A percentile compares a stretch with the other conserved stretches of the same genome.
phyloP scores from a whole-genome alignment of 2,113 vertebrate genomes.

The Sclerurus mexicanus region DNA sequence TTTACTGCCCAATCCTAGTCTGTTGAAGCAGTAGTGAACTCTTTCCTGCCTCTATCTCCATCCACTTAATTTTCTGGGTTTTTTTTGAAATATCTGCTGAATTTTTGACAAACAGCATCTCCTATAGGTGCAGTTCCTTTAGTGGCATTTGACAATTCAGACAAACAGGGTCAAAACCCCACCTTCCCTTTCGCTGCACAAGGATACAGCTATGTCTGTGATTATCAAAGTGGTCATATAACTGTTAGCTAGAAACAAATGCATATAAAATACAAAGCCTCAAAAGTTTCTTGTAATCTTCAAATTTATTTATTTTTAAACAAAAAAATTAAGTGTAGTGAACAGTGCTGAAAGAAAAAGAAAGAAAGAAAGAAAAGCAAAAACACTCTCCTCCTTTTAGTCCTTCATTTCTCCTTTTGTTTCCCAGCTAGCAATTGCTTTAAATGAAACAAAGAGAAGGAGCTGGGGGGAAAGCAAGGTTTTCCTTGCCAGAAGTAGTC shows the following conservation, averaged over 20 bases:
- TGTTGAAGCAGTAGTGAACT: neutral
- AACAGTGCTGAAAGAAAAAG: neutral
- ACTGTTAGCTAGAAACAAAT: neutral
- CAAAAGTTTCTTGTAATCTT: neutral
- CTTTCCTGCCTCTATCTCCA: neutral
- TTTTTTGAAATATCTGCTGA: neutral
- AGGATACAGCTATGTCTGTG: neutral
- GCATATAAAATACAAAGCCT: neutral
- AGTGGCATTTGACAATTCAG: neutral
- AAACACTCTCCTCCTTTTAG: neutral
- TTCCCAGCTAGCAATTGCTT: neutral
- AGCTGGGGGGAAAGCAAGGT: neutral
- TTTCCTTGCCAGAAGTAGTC: neutral
- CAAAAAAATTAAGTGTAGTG: neutral
- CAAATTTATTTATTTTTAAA: neutral
- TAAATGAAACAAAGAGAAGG: neutral
- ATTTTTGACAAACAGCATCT: neutral
- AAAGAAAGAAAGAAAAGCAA: neutral
- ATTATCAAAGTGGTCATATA: neutral
- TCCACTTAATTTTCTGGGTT: neutral
- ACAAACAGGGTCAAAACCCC: neutral
- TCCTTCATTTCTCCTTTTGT: neutral
- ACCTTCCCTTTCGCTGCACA: neutral
- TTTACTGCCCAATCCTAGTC: neutral
- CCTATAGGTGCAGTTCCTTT: neutral